Evolutionary conservation across 2,797 vertebrate species (phyloP).

Genomic region (Sylvia borin): DNA sequence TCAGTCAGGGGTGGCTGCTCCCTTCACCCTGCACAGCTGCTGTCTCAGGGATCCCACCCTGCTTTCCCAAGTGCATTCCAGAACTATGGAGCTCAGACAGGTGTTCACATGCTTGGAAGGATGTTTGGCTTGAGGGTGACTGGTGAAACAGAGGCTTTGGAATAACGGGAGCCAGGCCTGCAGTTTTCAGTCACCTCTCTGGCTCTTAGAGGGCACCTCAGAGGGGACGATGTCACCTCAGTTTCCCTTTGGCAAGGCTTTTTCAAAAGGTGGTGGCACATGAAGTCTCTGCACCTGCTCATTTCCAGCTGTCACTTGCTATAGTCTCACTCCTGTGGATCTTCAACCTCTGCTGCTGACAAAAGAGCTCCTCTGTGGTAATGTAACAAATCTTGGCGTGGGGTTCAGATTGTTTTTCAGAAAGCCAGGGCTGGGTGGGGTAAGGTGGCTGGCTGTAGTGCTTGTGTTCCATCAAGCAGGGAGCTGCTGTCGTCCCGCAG

Average conservation of each 20-base stretch:
- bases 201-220: background rate
- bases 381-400: background rate
- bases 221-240: accelerated
- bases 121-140: background rate
- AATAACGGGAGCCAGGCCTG: background rate
- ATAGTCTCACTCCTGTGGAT: background rate
- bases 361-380: background rate
- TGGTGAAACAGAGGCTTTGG: background rate
- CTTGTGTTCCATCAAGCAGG: background rate
- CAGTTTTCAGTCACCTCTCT: background rate
- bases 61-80: accelerated
- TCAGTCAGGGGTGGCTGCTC: background rate
- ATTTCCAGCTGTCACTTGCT: background rate
- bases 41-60: background rate
- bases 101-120: background rate
- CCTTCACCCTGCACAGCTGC: background rate
- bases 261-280: background rate
- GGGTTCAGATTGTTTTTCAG: background rate
- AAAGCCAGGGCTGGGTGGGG: background rate
- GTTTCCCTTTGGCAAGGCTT: background rate
- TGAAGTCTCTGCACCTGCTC: background rate
- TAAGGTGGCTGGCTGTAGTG: background rate
- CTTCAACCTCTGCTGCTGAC: background rate
- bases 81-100: background rate
- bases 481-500: background rate